phyloP scores from a whole-genome alignment of 2,888 invertebrate species.

The Bugulina stolonifera region DNA sequence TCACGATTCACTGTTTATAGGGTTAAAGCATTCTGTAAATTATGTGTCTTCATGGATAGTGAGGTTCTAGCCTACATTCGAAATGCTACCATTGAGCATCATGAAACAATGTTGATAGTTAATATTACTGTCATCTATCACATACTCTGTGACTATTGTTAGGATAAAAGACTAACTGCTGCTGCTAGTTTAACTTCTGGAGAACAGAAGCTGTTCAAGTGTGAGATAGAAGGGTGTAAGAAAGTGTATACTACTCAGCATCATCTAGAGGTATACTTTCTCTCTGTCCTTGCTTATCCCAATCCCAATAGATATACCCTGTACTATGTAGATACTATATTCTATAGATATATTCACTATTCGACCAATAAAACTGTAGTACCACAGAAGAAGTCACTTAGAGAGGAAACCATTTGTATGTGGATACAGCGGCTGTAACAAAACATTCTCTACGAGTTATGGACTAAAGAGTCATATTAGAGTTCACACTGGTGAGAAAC shows the following conservation, averaged over 20 bases:
- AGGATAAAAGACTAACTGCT: slow-evolving; percentile 23
- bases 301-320: too few relatives aligned
- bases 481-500: slow-evolving; percentile 61
- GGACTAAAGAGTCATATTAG: slow-evolving; percentile 60
- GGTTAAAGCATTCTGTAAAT: too few relatives aligned
- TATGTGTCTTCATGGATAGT: too few relatives aligned
- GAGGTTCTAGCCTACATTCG: too few relatives aligned
- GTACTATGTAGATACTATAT: too few relatives aligned
- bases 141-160: neutral
- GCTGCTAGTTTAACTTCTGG: neutral
- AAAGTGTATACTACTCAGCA: slow-evolving; percentile 53
- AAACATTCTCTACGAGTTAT: slow-evolving; percentile 55
- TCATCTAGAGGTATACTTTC: slow-evolving; percentile 48
- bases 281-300: too few relatives aligned
- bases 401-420: slow-evolving; percentile 26
- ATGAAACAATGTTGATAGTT: too few relatives aligned
- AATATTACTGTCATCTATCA: too few relatives aligned
- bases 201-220: slow-evolving; percentile 50
- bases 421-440: slow-evolving; percentile 47
- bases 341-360: too few relatives aligned
- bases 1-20: too few relatives aligned
- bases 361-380: too few relatives aligned
- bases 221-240: slow-evolving; percentile 50
- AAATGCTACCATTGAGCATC: too few relatives aligned
- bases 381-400: slow-evolving; percentile 12